Evolutionary conservation across 1,140 invertebrate genomes (phyloP), one percentile per base, ranked within the genome.

Genomic region (Sinella curviseta): DNA sequence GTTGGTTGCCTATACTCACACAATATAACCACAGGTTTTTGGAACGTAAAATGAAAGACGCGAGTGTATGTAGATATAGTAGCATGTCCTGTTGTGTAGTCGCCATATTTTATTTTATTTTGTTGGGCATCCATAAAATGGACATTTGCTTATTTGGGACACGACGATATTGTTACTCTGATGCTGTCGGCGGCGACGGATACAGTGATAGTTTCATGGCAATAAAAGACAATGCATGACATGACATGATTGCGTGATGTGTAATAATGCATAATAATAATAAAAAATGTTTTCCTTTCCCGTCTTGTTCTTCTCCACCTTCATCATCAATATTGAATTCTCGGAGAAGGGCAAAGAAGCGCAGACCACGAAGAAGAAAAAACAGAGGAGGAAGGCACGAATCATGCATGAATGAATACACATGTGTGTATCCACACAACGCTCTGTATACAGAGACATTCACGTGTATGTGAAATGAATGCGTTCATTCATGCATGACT

Each of bases 261-360:
- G 65, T 8, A 70, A 70, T 70, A 70, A 70, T 33, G 65, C 65
- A 70, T 70, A 31, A 70, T 65, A 17, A 65, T 65, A 65, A 65
- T 65, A 65, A 65, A 65, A 65, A n/a, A n/a, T n/a, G n/a, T n/a
- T n/a, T n/a, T 65, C 8, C 39, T 48, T 48, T 48, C 39, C 20
- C 20, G 8, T 48, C 39, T 48, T 48, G 20, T 48, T 20, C 39
- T 12, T 48, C 39, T 48, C 39, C 39, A 48, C n/a, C n/a, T n/a
- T 48, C 39, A 48, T 48, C 39, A 48, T 48, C 57, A 60, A 17
- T 60, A 60, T 60, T 60, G 57, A 60, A 60, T 60, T 26, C 24
- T 60, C 17, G 24, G 14, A 60, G 24, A 60, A 48, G 39, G 20
- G 39, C 8, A 48, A 48, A 48, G 20, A 48, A 20, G 20, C 39